Base-by-base conservation (phyloP, 2,888 invertebrate species). In the Pseudanteris insignis region DNA sequence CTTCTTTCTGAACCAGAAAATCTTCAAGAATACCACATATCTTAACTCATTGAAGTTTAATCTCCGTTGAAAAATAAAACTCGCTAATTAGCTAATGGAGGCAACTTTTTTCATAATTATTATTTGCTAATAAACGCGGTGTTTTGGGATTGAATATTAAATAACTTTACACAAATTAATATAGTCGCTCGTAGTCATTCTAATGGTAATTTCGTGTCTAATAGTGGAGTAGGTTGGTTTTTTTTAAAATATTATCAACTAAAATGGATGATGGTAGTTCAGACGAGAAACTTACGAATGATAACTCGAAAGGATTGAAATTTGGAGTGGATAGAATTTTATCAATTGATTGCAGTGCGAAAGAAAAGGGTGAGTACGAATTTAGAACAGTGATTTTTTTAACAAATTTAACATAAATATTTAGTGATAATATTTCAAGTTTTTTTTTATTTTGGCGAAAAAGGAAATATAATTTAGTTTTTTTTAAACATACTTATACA, bases 241-340 rank as follows among this genome's bases (percentile, higher is more conserved):
- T 15, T n/a, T 15, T 5, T 47, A 12, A 13, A 41, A 34, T 18
- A 41, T 12, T 33, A 25, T 18, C 14, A 13, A 41, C 11, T n/a
- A n/a, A n/a, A n/a, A n/a, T n/a, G n/a, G 66, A 59, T 21, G 64
- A 64, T 34, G 26, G 43, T 11, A 51, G 53, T 34, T 67, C 63
- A 3, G 46, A 54, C 10, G 55, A 67, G 34, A 50, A 47, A 13
- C 54, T 63, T 37, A 53, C 48, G 9, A 41, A 57, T n/a, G 65
- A 57, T 21, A 63, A 47, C 41, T 67, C 71, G 15, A 72, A 66
- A 36, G 59, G 68, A 29, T 63, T 79, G 2, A 89, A 88, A 81
- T 89, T 89, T 73, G 88, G 89, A 70, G 86, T 89, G 62, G 89
- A 89, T 70, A 83, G 87, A 71, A 86, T 89, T 66, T 75, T 89